A percentile compares a stretch with the other conserved stretches of the same genome.
Conservation (phyloP, 2,888 invertebrate genomes). For the Drosophila kanekoi region DNA sequence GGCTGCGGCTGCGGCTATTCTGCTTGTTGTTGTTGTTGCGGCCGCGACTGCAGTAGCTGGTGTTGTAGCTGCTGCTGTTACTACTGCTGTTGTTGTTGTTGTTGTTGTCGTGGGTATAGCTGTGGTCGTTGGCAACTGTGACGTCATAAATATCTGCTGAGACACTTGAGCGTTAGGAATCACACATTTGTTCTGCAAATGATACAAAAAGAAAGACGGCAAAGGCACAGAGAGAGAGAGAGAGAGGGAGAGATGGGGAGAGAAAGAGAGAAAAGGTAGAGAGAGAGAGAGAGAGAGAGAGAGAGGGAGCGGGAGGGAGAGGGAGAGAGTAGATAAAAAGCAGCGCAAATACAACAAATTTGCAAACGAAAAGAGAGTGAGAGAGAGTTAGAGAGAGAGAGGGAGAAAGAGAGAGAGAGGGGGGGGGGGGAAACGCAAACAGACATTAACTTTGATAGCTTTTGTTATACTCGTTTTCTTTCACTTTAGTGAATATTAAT, state of each 20-base stretch:
- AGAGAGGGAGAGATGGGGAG: conserved; percentile 10
- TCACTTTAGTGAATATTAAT: conserved; percentile 30
- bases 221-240: conserved; percentile 14
- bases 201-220: conserved; percentile 51
- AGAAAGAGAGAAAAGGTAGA: conserved; percentile 5
- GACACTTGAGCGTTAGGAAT: conserved; percentile 81
- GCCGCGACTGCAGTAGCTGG: conserved; percentile 34
- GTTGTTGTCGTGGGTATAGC: background rate
- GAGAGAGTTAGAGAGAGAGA: background rate
- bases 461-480: background rate
- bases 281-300: conserved; percentile 10
- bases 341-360: conserved; percentile 3
- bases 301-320: background rate
- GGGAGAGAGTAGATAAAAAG: conserved; percentile 1
- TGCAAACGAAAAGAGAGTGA: background rate
- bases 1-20: conserved; percentile 23
- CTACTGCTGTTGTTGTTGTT: conserved; percentile 8
- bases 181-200: conserved; percentile 85
- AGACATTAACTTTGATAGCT: conserved; percentile 36
- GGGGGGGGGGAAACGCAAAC: conserved; percentile 18
- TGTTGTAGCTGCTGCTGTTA: conserved; percentile 11
- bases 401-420: conserved; percentile 4
- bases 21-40: conserved; percentile 22
- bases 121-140: conserved; percentile 63
- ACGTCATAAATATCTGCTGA: conserved; percentile 83